These are phyloP conservation scores for Lycodopsis pacificus DNA, from an alignment of 2,797 vertebrate genomes.

Conservation along the genomic window DNA sequence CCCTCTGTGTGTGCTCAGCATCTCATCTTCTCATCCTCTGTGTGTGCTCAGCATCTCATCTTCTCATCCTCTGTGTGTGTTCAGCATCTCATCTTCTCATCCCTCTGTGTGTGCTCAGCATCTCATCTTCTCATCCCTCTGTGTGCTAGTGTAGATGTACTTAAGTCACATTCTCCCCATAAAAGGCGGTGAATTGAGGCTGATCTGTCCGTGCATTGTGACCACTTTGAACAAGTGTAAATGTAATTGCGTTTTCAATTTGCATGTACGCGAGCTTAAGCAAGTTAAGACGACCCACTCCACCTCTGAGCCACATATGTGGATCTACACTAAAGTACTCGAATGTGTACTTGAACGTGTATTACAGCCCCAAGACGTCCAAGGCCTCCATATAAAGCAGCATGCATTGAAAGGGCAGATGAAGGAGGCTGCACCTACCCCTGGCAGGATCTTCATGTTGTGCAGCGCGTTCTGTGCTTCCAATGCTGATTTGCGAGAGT, in stretches of 20 bases:
- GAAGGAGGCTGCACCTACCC: conserved; percentile 85
- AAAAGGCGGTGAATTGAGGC: no score
- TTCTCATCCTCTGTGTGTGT: no score
- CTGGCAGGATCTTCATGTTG: conserved; percentile 99
- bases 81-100: no score
- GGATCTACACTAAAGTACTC: background rate
- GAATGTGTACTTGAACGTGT: background rate
- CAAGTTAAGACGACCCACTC: background rate
- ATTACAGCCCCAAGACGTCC: background rate
- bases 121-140: no score
- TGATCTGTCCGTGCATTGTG: no score
- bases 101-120: no score
- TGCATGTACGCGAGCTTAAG: background rate
- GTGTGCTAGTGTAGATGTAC: no score
- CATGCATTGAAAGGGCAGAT: conserved; percentile 1
- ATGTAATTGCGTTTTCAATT: background rate
- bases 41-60: no score
- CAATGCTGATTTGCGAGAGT: conserved; percentile 97
- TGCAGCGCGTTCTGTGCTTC: conserved; percentile 99
- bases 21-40: no score
- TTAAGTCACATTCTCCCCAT: no score
- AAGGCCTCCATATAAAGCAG: background rate
- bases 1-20: no score
- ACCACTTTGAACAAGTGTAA: background rate
- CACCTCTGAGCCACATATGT: background rate